These are phyloP conservation scores for Neosalanx taihuensis DNA, from an alignment of 2,797 vertebrate genomes.

Conservation along the genomic window DNA sequence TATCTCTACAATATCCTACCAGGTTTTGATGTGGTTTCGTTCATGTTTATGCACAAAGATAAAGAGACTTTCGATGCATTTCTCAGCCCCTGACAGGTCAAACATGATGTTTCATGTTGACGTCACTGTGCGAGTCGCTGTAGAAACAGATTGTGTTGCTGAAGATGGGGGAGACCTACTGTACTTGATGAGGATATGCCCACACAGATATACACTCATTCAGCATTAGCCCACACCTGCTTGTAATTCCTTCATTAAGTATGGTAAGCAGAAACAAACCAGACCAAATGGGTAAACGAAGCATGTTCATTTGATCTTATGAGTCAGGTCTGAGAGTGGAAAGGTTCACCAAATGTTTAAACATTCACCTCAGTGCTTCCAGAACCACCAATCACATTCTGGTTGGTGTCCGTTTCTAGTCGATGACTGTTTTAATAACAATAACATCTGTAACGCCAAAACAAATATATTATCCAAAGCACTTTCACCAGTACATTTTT, in stretches of 20 bases:
- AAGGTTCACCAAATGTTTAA: not conserved
- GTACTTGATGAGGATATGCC: constrained; percentile 25
- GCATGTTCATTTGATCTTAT: constrained; percentile 15
- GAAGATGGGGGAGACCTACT: not conserved
- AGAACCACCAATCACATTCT: too few species aligned
- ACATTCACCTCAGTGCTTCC: constrained; percentile 8
- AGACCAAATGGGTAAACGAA: constrained; percentile 35
- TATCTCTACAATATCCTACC: not conserved
- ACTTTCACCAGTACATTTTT: not conserved
- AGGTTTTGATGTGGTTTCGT: not conserved
- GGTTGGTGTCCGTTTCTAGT: not conserved
- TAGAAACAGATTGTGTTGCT: constrained; percentile 19
- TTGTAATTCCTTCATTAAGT: constrained; percentile 40
- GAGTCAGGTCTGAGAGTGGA: constrained; percentile 7
- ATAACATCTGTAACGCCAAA: not conserved
- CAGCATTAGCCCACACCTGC: constrained; percentile 22
- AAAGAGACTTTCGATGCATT: not conserved
- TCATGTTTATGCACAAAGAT: not conserved
- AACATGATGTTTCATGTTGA: constrained; percentile 11
- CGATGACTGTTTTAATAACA: not conserved
- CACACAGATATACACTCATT: constrained; percentile 20
- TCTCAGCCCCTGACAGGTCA: constrained; percentile 7
- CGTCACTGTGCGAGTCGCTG: not conserved
- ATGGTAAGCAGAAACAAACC: constrained; percentile 36
- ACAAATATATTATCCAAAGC: not conserved